Conservation (phyloP, 1,140 invertebrate genomes). For the Aphelenchoides fujianensis region DNA sequence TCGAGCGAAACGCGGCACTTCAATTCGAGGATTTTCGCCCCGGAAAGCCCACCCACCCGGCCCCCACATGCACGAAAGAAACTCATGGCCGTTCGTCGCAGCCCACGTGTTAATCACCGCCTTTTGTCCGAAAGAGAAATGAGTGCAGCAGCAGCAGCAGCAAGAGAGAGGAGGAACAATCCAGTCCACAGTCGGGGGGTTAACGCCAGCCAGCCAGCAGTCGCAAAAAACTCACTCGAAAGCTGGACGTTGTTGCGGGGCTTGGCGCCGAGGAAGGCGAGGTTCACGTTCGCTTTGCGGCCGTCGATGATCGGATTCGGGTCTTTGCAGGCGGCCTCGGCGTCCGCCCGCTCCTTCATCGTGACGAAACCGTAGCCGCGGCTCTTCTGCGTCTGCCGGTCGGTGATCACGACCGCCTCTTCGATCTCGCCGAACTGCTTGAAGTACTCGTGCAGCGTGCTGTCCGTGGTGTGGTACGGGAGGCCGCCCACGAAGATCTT, state of each 20-base stretch:
- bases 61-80: no score
- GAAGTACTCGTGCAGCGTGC: constrained; percentile 89
- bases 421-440: constrained; percentile 94
- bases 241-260: constrained; percentile 70
- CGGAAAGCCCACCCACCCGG: no score
- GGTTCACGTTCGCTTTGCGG: constrained; percentile 94
- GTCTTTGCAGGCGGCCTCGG: constrained; percentile 82
- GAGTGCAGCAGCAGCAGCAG: no score
- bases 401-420: constrained; percentile 89
- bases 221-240: constrained; percentile 38
- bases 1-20: no score
- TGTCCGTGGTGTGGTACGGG: constrained; percentile 95
- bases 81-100: no score
- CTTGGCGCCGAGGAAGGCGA: constrained; percentile 93
- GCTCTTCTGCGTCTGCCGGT: constrained; percentile 91
- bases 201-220: constrained; percentile 11
- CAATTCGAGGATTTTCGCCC: no score
- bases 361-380: constrained; percentile 98
- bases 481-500: constrained; percentile 95
- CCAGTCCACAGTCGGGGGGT: constrained; percentile 17
- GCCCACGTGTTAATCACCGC: no score
- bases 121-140: no score
- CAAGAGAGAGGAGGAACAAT: no score
- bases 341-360: constrained; percentile 86
- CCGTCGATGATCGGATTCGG: constrained; percentile 98